Base-by-base conservation (phyloP, 2,888 invertebrate species). In the Yponomeuta sedellus region DNA sequence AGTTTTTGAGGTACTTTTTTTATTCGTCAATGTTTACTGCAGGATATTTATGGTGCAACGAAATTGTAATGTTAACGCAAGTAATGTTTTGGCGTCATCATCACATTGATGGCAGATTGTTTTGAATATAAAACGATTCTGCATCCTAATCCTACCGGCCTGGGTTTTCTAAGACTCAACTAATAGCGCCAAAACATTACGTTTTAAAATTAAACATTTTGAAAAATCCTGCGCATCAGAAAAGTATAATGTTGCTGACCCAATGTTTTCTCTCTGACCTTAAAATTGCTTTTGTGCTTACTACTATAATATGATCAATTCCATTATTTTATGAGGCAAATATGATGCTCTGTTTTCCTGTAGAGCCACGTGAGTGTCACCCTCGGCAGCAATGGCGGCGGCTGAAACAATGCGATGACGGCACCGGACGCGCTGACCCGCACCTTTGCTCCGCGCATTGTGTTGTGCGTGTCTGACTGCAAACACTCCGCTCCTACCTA, bases 391-490 rank as follows among this genome's bases (percentile, higher is more conserved):
- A 12, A 16, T 16, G 34, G 3, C 16, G 16, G 12, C 16, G 44
- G 44, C 44, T 61, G 34, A 25, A 61, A 63, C 63, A 63, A 63
- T 63, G 22, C 40, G 6, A 19, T 63, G 63, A 44, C 63, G 63
- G 59, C 63, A 44, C 63, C 44, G 44, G 63, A 62, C 62, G 44
- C 40, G 63, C 59, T 63, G 63, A 63, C 63, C 63, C 44, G 44
- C 63, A 63, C 63, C 63, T 63, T 16, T 28, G 63, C 19, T 28
- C 63, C 44, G 63, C 12, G 22, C 22, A 52, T 52, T 52, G 44
- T 52, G 34, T 34, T 34, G 34, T 34, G 25, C 5, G 5, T 25
- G 44, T 44, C 44, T 10, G 44, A 52, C 44, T 52, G 44, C 16
- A 0, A 52, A 12, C 44, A 52, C 44, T 52, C 2, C 12, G 44